phyloP scores from a whole-genome alignment of 2,888 invertebrate genomes.

The Himalopsyche tibetana region DNA sequence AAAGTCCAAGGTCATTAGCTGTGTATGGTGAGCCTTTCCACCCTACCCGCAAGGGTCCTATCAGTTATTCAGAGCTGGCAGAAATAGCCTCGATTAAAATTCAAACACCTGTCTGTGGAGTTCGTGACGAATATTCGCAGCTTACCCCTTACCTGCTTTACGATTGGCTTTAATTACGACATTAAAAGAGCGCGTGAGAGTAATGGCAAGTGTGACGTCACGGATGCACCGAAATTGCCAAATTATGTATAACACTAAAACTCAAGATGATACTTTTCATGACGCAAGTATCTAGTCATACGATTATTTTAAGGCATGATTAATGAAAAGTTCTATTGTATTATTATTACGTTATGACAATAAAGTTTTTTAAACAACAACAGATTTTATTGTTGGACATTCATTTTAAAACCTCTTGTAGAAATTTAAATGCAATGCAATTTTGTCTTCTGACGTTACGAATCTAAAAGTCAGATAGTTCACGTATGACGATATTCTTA shows the following conservation, averaged over 20 bases:
- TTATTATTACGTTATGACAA: background rate
- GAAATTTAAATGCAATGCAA: too few species aligned
- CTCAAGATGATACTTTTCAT: background rate
- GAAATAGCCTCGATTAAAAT: conserved; percentile 40
- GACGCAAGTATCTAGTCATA: background rate
- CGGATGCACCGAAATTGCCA: conserved; percentile 13
- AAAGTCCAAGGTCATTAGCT: background rate
- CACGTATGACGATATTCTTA: too few species aligned
- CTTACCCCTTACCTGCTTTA: conserved; percentile 25
- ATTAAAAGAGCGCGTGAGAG: conserved; percentile 31
- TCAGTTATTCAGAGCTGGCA: conserved; percentile 31
- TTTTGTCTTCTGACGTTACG: too few species aligned
- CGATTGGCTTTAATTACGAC: conserved; percentile 37
- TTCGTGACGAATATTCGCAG: conserved; percentile 39
- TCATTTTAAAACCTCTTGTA: too few species aligned
- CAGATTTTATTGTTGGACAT: too few species aligned
- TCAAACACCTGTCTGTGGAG: conserved; percentile 31
- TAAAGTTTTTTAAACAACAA: too few species aligned
- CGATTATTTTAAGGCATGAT: background rate
- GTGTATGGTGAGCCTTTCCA: background rate
- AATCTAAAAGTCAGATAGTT: background rate
- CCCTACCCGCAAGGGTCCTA: background rate
- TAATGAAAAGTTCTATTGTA: background rate
- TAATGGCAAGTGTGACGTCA: conserved; percentile 27
- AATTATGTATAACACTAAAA: background rate